Evolutionary conservation across 2,797 vertebrate species (phyloP), one percentile per base, ranked within the genome.

Genomic region (Sarcophilus harrisii): DNA sequence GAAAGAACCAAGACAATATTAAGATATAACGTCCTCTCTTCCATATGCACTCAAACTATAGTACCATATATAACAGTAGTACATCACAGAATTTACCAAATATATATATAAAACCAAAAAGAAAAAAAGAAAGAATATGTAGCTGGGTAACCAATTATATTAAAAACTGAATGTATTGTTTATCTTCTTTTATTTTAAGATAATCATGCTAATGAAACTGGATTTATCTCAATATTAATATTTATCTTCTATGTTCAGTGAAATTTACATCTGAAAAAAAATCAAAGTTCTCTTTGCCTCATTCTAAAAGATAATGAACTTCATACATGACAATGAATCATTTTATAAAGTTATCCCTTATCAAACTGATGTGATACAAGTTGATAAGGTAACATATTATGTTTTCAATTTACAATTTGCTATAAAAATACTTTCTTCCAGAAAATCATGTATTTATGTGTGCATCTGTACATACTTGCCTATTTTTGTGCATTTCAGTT

Each of bases 351-450:
- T 66, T n/a, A 66, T 66, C 14, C 32, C 4, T 66, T 66, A 66
- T n/a, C 62, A 66, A 66, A 66, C 5, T 66, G 32, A 90, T 91
- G 45, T 94, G 52, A 60, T 57, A 5, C 58, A 87, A 93, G 18
- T 92, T 91, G 73, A 57, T 8, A 91, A 49, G 49, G 90, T 62
- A 96, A 57, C 91, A 5, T 3, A 60, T 24, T n/a, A n/a, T n/a
- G 49, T 92, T 38, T 92, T 58, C 95, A 96, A n/a, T 66, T 66
- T 66, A n/a, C 18, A 5, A 66, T 5, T 96, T 27, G 91, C 45
- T 93, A 96, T 91, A 96, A 94, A 95, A 81, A 14, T 32, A 54
- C 54, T 93, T 93, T 66, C n/a, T 14, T 96, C 73, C 57, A 95
- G 1, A 95, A 13, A 95, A 92, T 89, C 94, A 92, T 18, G 81